These are phyloP conservation scores for Chelonia mydas DNA, from an alignment of 2,797 vertebrate genomes.

Conservation along the genomic window DNA sequence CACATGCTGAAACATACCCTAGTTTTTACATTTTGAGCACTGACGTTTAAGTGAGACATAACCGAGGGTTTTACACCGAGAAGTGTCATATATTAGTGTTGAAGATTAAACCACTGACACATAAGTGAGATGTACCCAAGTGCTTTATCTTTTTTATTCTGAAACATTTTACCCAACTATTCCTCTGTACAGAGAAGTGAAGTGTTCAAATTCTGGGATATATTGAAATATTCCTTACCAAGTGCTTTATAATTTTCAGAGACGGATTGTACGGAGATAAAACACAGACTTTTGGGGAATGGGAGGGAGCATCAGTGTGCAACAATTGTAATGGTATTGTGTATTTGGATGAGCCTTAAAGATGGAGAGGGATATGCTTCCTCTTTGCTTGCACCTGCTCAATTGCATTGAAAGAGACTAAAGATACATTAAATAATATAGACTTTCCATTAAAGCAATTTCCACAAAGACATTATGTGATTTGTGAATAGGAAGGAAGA, in stretches of 20 bases:
- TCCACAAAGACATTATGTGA: not conserved
- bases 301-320: not conserved
- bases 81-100: not conserved
- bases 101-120: not conserved
- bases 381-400: not conserved
- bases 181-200: not conserved
- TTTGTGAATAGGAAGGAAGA: not conserved
- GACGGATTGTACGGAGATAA: not conserved
- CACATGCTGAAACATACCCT: not conserved
- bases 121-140: not conserved
- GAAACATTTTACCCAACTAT: not conserved
- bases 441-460: not conserved
- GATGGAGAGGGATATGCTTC: not conserved
- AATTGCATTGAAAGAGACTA: not conserved
- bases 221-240: not conserved
- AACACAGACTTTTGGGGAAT: not conserved
- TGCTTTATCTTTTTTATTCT: not conserved
- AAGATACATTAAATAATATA: not conserved
- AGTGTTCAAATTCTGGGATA: not conserved
- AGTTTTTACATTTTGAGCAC: not conserved
- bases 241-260: not conserved
- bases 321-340: not conserved
- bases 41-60: not conserved
- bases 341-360: not conserved
- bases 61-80: conserved; percentile 5